Conservation (phyloP, 2,113 vertebrate genomes). For the Tringa solitaria region DNA sequence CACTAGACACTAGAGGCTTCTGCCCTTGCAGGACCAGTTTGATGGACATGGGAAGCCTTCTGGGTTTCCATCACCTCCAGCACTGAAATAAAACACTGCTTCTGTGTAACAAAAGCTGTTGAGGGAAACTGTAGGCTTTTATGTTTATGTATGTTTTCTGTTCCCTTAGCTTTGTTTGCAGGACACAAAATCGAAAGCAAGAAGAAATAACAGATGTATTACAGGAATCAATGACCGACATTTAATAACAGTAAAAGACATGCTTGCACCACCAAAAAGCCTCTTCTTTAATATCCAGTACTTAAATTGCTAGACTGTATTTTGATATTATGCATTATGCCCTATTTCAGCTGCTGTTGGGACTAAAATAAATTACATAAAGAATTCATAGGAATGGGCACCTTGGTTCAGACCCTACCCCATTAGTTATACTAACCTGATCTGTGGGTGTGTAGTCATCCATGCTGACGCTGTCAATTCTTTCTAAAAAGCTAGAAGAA, state of each 20-base stretch:
- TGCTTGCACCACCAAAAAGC: not conserved
- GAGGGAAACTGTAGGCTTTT: not conserved
- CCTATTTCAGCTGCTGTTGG: not conserved
- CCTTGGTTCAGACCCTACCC: not conserved
- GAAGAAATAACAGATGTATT: not conserved
- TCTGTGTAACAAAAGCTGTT: not conserved
- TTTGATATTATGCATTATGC: not conserved
- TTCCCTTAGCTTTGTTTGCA: not conserved
- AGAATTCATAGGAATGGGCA: not conserved
- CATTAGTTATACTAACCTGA: constrained; percentile 79
- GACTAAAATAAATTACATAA: not conserved
- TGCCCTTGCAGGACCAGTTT: not conserved
- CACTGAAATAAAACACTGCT: not conserved
- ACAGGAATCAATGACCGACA: not conserved
- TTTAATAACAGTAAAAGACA: not conserved
- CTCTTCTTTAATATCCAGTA: not conserved
- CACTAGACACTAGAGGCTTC: not conserved
- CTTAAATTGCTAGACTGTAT: not conserved
- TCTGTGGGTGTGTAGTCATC: constrained; percentile 98
- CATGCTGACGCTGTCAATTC: constrained; percentile 97
- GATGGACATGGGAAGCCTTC: fast-evolving
- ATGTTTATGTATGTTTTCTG: not conserved
- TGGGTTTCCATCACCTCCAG: not conserved
- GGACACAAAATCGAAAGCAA: not conserved
- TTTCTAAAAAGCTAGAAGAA: constrained; percentile 92